Percentiles rank a stretch among this genome's conserved stretches.
These are phyloP conservation scores for Strongylocentrotus purpuratus DNA, from an alignment of 35 echinoderm and acorn worm species.

Conservation along the genomic window DNA sequence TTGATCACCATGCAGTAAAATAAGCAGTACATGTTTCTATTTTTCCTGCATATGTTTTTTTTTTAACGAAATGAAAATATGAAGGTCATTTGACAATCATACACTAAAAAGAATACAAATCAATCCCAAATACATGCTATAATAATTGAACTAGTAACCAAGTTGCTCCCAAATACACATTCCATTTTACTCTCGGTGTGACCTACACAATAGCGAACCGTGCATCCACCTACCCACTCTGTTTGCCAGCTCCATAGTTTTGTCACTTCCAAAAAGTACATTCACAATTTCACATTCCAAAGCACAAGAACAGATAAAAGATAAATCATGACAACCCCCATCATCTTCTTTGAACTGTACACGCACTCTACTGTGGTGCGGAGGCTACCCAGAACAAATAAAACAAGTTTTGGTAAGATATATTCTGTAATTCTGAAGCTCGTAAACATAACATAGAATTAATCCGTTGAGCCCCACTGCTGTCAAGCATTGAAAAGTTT, in stretches of 20 bases:
- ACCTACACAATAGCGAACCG: background rate
- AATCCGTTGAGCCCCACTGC: background rate
- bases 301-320: background rate
- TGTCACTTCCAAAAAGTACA: background rate
- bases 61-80: too few relatives aligned
- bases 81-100: too few relatives aligned
- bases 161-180: background rate
- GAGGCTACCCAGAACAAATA: background rate
- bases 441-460: background rate
- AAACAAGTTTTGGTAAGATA: background rate
- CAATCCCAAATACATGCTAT: too few relatives aligned
- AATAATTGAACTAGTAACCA: too few relatives aligned
- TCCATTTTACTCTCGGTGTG: background rate
- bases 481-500: background rate
- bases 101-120: background rate
- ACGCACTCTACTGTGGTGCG: background rate
- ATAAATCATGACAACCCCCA: background rate
- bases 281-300: slow-evolving; percentile 17
- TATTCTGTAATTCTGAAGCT: background rate
- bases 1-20: too few relatives aligned
- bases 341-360: background rate
- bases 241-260: background rate
- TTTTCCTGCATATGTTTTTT: too few relatives aligned
- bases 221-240: background rate
- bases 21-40: too few relatives aligned